Percentiles rank a stretch among this genome's conserved stretches.
Conservation (phyloP, 2,797 vertebrate species). For the Stomatorhinus walkeri region DNA sequence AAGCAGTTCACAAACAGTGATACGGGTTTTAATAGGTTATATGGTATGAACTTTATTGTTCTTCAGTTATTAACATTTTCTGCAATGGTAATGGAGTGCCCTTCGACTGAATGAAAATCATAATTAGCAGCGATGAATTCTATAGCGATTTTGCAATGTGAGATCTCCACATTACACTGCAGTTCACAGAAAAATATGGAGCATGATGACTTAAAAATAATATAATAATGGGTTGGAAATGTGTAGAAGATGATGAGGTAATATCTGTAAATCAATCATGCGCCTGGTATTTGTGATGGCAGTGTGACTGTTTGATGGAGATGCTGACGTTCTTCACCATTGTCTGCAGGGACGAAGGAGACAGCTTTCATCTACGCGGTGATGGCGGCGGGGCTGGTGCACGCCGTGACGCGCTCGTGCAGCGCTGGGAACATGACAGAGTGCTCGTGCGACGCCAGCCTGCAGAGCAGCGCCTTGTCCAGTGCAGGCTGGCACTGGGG, state of each 20-base stretch:
- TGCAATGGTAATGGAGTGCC: background rate
- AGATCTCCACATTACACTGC: background rate
- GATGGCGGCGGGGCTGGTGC: constrained; percentile 81
- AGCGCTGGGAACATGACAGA: constrained; percentile 86
- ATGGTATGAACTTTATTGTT: background rate
- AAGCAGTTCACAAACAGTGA: background rate
- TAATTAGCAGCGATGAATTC: background rate
- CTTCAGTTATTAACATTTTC: background rate
- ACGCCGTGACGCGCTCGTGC: constrained; percentile 80
- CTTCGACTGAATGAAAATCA: background rate
- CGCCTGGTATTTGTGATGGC: background rate
- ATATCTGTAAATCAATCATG: background rate
- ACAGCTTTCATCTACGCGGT: constrained; percentile 82
- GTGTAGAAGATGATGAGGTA: background rate
- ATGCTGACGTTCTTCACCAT: background rate
- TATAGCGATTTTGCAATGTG: background rate
- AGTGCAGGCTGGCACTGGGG: constrained; percentile 91
- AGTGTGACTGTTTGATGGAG: background rate
- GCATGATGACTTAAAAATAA: background rate
- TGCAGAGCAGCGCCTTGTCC: constrained; percentile 61
- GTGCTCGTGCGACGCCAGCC: constrained; percentile 77
- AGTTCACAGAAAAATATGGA: background rate
- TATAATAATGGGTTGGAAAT: background rate
- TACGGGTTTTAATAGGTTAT: background rate
- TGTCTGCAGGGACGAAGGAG: constrained; percentile 78